Conservation (phyloP, 2,113 vertebrate species). For the Saimiri boliviensis region DNA sequence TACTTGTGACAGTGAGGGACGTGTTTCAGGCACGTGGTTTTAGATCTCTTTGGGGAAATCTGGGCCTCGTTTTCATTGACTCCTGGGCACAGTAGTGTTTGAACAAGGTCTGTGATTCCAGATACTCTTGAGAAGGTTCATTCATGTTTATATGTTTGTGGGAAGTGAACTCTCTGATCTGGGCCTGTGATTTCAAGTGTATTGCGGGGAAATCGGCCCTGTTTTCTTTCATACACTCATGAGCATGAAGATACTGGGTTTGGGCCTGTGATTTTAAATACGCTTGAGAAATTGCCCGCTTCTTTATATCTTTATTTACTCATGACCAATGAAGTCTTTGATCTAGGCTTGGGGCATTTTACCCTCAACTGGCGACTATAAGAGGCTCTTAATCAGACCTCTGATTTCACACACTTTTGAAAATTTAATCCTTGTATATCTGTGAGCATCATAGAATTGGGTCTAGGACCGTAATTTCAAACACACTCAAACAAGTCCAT, state of each 20-base stretch:
- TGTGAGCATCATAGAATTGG: accelerated
- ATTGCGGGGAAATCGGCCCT: neutral
- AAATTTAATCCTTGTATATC: neutral
- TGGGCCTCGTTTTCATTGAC: neutral
- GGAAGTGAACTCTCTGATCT: neutral
- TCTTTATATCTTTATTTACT: neutral
- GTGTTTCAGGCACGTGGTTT: neutral
- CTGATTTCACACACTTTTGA: neutral
- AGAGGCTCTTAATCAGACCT: neutral
- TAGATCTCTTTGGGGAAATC: neutral
- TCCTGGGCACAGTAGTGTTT: neutral
- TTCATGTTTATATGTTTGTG: neutral
- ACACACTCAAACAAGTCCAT: neutral
- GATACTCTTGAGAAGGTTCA: neutral
- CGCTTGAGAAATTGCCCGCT: neutral
- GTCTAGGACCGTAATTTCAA: accelerated
- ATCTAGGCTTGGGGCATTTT: neutral
- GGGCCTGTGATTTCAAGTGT: neutral
- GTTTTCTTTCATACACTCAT: neutral
- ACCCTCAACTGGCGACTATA: neutral
- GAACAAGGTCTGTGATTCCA: too few species aligned
- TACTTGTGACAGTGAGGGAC: neutral
- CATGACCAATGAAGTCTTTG: neutral
- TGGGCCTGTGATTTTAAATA: neutral
- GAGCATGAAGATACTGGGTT: neutral